These are phyloP conservation scores for Agrochola lota DNA, from an alignment of 2,888 invertebrate species.

Conservation along the genomic window DNA sequence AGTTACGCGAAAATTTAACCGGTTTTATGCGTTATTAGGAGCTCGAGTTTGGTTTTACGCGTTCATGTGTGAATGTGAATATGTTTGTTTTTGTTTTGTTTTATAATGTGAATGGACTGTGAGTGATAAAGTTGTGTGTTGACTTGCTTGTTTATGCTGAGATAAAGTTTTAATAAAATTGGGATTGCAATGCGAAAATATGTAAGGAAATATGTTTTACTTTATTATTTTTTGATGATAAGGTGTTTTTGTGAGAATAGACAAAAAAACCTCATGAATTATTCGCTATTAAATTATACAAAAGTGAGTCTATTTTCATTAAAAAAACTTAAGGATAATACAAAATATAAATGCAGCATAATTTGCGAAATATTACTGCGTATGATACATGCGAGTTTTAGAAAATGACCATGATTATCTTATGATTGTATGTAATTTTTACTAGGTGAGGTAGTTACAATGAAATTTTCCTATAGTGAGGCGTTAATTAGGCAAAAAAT, in stretches of 20 bases:
- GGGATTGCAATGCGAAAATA: constrained; percentile 6
- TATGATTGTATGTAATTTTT: constrained; percentile 20
- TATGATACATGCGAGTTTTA: constrained; percentile 32
- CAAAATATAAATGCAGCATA: constrained; percentile 17
- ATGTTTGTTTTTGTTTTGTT: constrained; percentile 24
- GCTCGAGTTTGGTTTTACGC: neutral
- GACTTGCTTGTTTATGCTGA: constrained; percentile 10
- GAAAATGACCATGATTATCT: constrained; percentile 41
- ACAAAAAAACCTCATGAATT: neutral
- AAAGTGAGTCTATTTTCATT: neutral
- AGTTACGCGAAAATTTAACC: neutral
- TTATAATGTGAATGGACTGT: constrained; percentile 28
- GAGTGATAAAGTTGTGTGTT: constrained; percentile 33
- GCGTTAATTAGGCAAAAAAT: constrained; percentile 38
- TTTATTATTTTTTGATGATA: neutral
- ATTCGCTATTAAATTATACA: neutral
- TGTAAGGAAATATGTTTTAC: neutral
- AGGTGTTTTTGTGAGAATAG: neutral
- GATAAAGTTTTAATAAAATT: neutral
- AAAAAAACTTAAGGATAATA: constrained; percentile 9
- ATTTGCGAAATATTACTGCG: constrained; percentile 32
- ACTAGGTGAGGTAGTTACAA: neutral
- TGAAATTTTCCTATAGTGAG: constrained; percentile 28
- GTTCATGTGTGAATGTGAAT: neutral
- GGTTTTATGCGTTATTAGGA: neutral